Conservation (phyloP, 2,113 vertebrate genomes). For the Thinocorus orbignyianus region DNA sequence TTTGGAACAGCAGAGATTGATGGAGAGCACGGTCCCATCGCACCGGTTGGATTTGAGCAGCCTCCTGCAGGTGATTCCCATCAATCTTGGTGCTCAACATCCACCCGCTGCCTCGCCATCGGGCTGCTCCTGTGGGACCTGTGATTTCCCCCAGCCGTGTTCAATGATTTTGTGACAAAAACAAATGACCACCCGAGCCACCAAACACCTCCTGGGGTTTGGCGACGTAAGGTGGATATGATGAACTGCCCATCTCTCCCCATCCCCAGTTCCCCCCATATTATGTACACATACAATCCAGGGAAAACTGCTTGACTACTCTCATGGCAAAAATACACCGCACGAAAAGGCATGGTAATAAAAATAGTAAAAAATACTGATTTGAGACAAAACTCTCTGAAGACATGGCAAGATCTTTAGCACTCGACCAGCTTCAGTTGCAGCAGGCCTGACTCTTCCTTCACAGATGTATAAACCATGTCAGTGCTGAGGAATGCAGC, state of each 20-base stretch:
- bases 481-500: neutral
- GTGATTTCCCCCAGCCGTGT: neutral
- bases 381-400: neutral
- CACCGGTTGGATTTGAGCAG: neutral
- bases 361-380: neutral
- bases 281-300: neutral
- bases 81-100: neutral
- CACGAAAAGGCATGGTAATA: neutral
- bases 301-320: neutral
- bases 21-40: neutral
- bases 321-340: neutral
- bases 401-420: neutral
- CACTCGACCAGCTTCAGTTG: neutral
- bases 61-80: neutral
- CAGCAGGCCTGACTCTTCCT: neutral
- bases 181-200: neutral
- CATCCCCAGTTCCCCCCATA: neutral
- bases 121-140: neutral
- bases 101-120: neutral
- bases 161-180: neutral
- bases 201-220: neutral
- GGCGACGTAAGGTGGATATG: neutral
- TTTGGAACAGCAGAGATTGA: neutral
- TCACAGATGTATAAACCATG: neutral
- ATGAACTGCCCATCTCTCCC: neutral